Conservation (phyloP, 2,888 invertebrate species). For the Autographa gamma region DNA sequence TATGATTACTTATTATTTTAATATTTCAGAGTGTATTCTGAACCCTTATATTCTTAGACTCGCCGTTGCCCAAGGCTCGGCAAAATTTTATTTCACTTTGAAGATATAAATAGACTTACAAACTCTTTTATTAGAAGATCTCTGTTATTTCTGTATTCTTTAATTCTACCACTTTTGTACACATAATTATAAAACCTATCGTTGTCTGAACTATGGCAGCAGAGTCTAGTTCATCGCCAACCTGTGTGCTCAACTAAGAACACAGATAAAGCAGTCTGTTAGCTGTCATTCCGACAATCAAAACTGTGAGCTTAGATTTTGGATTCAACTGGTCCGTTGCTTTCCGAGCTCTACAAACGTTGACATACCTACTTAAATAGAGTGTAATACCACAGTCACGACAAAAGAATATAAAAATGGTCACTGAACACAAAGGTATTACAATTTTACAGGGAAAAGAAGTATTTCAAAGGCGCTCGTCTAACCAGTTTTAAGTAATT, state of each 20-base stretch:
- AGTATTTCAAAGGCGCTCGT: background rate
- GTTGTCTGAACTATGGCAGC: background rate
- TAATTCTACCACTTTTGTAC: background rate
- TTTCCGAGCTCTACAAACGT: background rate
- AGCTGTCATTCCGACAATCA: background rate
- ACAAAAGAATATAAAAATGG: background rate
- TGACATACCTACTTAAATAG: background rate
- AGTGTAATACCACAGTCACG: background rate
- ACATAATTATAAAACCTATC: background rate
- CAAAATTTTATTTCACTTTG: too few relatives aligned
- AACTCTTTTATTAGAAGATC: background rate
- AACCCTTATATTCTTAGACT: too few relatives aligned
- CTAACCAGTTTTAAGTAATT: conserved; percentile 5
- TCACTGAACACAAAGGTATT: background rate
- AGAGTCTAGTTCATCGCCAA: background rate
- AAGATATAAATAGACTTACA: too few relatives aligned
- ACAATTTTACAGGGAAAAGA: background rate
- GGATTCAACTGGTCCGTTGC: background rate
- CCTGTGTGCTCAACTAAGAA: background rate
- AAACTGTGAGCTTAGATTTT: background rate
- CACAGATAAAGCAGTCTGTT: background rate
- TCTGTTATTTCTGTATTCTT: background rate
- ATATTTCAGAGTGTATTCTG: too few relatives aligned
- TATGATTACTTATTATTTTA: too few relatives aligned
- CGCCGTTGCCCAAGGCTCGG: too few relatives aligned